phyloP scores from a whole-genome alignment of 2,888 invertebrate genomes.

The Epicampocera succincta region DNA sequence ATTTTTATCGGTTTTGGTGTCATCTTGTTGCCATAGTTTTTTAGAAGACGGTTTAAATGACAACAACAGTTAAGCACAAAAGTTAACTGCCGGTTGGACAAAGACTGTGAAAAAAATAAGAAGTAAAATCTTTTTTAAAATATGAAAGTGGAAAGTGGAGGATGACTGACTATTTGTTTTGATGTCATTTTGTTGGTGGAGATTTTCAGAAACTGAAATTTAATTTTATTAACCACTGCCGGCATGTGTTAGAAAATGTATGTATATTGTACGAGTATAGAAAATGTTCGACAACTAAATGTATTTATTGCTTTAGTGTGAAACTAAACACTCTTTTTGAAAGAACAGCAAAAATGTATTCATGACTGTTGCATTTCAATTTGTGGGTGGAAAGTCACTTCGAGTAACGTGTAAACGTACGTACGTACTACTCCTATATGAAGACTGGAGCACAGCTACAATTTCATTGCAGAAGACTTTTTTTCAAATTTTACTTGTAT shows the following conservation, averaged over 20 bases:
- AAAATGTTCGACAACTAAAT: conserved; percentile 62
- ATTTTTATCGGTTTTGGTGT: no score
- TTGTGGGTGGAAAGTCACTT: conserved; percentile 58
- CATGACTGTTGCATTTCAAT: conserved; percentile 63
- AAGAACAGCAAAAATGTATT: conserved; percentile 60
- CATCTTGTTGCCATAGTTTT: no score
- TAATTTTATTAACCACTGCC: conserved; percentile 3
- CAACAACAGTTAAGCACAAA: not conserved
- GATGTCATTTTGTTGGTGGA: no score
- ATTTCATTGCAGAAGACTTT: conserved; percentile 52
- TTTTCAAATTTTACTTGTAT: conserved; percentile 50
- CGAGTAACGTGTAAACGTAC: no score
- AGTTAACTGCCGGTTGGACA: not conserved
- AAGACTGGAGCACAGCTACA: conserved; percentile 17
- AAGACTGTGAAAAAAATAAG: not conserved
- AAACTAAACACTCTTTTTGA: conserved; percentile 66
- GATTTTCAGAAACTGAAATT: not conserved
- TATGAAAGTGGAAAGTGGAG: no score
- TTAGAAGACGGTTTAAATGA: conserved; percentile 1
- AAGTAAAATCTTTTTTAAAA: no score
- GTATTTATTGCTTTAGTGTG: conserved; percentile 67
- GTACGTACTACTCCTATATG: conserved; percentile 12
- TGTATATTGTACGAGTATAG: no score
- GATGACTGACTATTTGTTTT: no score
- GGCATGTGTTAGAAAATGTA: conserved; percentile 18